Base-by-base conservation (phyloP, 2,888 invertebrate species). In the Stenoptilia bipunctidactyla region DNA sequence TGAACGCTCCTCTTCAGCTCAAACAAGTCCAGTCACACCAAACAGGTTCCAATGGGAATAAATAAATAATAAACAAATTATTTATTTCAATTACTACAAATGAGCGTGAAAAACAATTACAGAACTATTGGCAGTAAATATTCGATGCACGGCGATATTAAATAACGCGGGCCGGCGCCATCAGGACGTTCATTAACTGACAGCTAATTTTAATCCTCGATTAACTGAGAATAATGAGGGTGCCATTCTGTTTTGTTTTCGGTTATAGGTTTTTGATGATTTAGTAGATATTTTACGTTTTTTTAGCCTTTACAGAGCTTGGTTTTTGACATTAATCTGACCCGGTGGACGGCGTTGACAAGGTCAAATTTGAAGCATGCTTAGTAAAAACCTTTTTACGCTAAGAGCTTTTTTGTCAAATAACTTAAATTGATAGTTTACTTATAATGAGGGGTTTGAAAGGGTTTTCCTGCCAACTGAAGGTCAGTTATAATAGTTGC, bases 91-190 rank as follows among this genome's bases (percentile, higher is more conserved):
- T 76, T 69, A 68, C 57, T 55, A 55, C 50, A 70, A 73, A 77
- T 75, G 67, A 74, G 72, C 79, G 76, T 80, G 79, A 76, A 79
- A 79, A 74, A 75, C 74, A 79, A 80, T 80, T 80, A 80, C 63
- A 68, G 72, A 65, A 61, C 64, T 61, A 71, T 69, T 66, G 66
- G 64, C 61, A 58, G 63, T 64, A 64, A 5, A 20, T 53, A 58
- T 52, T 57, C 52, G 53, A 52, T 53, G 57, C 58, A 58, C 49
- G n/a, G n/a, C n/a, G 48, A 50, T 56, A 56, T 59, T 76, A 72
- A 74, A 77, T 68, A 70, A 73, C 62, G 50, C 55, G 49, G 45
- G 49, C 10, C 49, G 56, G 55, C 50, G 54, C 59, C 58, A 51
- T 42, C 9, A 12, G 2, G 45, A 41, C 37, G 55, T 61, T 66